These are phyloP conservation scores for Alligator mississippiensis DNA, from an alignment of 2,113 vertebrate species.

Conservation along the genomic window DNA sequence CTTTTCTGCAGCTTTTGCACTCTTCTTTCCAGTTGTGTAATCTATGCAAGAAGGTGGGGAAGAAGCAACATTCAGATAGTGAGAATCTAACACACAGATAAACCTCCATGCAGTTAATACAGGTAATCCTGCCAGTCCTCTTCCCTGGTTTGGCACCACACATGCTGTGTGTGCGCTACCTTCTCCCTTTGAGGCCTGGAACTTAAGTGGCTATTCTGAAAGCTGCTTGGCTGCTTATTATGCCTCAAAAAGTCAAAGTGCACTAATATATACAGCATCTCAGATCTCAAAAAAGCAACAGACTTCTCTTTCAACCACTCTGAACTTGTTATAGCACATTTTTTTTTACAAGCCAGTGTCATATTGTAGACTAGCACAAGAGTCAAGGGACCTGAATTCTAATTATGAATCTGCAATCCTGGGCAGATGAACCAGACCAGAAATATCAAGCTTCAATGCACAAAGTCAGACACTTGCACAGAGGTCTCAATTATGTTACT, in stretches of 20 bases:
- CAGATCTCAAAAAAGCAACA: slow-evolving; percentile 18
- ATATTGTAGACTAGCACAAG: background rate
- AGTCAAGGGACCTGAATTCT: background rate
- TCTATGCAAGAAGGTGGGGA: slow-evolving; percentile 72
- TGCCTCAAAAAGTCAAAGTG: background rate
- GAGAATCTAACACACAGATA: too few relatives aligned
- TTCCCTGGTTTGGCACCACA: background rate
- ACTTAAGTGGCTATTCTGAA: background rate
- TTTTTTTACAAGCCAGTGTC: background rate
- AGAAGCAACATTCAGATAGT: background rate
- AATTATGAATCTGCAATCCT: background rate
- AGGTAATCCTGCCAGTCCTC: background rate
- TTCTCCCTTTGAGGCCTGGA: background rate
- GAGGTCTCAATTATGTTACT: background rate
- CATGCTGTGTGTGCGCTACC: background rate
- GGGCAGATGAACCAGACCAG: background rate
- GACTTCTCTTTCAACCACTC: background rate
- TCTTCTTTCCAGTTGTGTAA: slow-evolving; percentile 86
- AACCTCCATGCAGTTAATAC: background rate
- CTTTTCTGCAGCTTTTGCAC: slow-evolving; percentile 80
- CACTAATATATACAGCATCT: slow-evolving; percentile 22
- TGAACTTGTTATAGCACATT: slow-evolving; percentile 40
- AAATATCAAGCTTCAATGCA: background rate
- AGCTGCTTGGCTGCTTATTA: slow-evolving; percentile 9
- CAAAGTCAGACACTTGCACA: background rate